A percentile compares a stretch with the other conserved stretches of the same genome.
These are phyloP conservation scores for Andrena cerasifolii DNA, from an alignment of 1,140 invertebrate species.

Conservation along the genomic window DNA sequence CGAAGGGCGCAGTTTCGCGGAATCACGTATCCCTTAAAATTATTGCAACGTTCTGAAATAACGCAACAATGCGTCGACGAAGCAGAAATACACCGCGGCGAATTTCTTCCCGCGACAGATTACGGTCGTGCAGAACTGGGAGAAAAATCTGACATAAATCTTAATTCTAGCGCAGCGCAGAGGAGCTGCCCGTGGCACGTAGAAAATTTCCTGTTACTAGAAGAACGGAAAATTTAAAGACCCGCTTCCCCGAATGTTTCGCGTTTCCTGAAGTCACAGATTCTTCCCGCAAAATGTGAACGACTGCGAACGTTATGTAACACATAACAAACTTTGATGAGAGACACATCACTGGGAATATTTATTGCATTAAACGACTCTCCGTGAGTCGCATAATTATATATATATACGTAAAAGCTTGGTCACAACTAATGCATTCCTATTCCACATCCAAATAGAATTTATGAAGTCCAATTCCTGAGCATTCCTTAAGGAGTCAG, in stretches of 20 bases:
- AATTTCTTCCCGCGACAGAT: conserved; percentile 4
- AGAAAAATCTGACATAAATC: conserved; percentile 28
- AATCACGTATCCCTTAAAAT: background rate
- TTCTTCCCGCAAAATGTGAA: background rate
- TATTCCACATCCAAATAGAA: too few species aligned
- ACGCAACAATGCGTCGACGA: too few species aligned
- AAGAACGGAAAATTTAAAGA: conserved; percentile 31
- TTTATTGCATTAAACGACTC: too few species aligned
- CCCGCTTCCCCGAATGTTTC: background rate
- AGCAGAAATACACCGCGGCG: background rate
- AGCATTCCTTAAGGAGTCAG: too few species aligned
- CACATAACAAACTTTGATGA: too few species aligned
- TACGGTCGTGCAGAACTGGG: background rate
- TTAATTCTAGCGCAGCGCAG: conserved; percentile 22
- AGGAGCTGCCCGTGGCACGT: conserved; percentile 16
- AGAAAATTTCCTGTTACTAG: conserved; percentile 38
- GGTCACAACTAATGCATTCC: too few species aligned
- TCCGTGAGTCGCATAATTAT: too few species aligned
- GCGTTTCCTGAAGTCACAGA: background rate
- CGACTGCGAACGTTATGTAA: too few species aligned
- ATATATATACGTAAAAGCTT: too few species aligned
- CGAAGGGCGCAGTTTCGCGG: background rate
- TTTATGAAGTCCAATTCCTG: too few species aligned
- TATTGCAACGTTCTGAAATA: background rate
- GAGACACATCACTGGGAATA: too few species aligned